A percentile compares a stretch with the other conserved stretches of the same genome.
These are phyloP conservation scores for Masnerella sp. DNA, from an alignment of 2,888 invertebrate species.

Conservation along the genomic window DNA sequence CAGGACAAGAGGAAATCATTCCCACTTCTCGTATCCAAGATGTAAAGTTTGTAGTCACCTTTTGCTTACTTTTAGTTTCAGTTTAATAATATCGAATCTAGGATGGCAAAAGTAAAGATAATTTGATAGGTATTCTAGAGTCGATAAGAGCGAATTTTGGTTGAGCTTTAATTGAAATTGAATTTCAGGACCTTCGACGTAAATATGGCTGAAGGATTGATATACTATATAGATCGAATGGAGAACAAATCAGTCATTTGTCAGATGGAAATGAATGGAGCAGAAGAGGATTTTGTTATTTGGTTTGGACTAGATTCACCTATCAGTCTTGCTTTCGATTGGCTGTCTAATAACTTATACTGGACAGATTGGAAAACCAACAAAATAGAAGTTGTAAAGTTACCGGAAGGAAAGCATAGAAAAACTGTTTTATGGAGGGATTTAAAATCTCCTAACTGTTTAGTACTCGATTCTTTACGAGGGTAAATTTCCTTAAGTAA, in stretches of 20 bases:
- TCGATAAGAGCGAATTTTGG: too few relatives aligned
- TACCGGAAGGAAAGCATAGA: slow-evolving; percentile 2
- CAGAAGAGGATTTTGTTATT: neutral
- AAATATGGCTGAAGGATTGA: neutral
- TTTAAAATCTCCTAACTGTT: slow-evolving; percentile 2
- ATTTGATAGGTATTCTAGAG: too few relatives aligned
- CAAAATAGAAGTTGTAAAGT: slow-evolving; percentile 20
- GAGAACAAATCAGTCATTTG: slow-evolving; percentile 9
- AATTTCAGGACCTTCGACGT: slow-evolving; percentile 16
- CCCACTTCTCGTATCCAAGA: slow-evolving; percentile 91
- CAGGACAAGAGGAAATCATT: slow-evolving; percentile 87
- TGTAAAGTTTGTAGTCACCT: slow-evolving; percentile 82
- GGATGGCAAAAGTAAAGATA: neutral
- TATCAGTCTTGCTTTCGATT: slow-evolving; percentile 17
- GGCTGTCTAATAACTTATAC: slow-evolving; percentile 25
- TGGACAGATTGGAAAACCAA: slow-evolving; percentile 5
- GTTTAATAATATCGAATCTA: neutral
- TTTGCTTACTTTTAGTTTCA: neutral
- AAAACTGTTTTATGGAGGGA: slow-evolving; percentile 11
- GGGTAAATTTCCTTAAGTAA: too few relatives aligned
- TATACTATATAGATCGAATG: slow-evolving; percentile 7
- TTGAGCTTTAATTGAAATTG: neutral
- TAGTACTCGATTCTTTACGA: slow-evolving; percentile 14
- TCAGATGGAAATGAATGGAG: slow-evolving; percentile 1
- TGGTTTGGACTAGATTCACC: neutral